These are phyloP conservation scores for Caradrina clavipalpis DNA, from an alignment of 2,888 invertebrate species.

Conservation along the genomic window DNA sequence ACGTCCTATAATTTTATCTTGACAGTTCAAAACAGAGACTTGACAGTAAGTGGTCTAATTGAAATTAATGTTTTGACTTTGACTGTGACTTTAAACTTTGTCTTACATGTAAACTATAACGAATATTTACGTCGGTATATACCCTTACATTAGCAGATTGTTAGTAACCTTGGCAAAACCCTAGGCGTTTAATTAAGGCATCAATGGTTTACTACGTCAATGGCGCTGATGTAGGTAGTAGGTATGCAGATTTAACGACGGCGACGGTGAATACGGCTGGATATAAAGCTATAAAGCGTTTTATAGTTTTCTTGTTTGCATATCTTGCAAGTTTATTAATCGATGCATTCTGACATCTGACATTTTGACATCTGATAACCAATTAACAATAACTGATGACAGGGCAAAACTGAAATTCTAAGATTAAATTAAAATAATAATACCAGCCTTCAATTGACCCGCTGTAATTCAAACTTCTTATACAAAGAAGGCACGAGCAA, in stretches of 20 bases:
- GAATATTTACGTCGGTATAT: background rate
- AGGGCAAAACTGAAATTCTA: background rate
- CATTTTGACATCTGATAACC: background rate
- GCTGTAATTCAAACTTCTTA: too few relatives aligned
- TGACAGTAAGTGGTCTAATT: too few relatives aligned
- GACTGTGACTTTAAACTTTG: background rate
- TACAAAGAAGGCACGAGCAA: too few relatives aligned
- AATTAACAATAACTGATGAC: background rate
- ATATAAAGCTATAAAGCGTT: conserved; percentile 2
- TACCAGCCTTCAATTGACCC: too few relatives aligned
- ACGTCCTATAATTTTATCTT: background rate
- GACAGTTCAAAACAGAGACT: too few relatives aligned
- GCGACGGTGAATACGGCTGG: background rate
- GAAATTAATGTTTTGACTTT: too few relatives aligned
- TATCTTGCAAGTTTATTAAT: background rate
- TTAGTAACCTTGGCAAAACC: conserved; percentile 27
- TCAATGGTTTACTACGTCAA: conserved; percentile 35
- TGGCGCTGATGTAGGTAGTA: conserved; percentile 17
- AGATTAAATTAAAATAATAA: too few relatives aligned
- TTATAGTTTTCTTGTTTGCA: background rate
- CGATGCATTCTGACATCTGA: background rate
- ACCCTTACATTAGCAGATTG: conserved; percentile 31
- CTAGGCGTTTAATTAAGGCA: conserved; percentile 38
- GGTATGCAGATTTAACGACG: conserved; percentile 37
- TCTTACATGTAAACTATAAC: conserved; percentile 7